Base-by-base conservation (phyloP, 2,797 vertebrate genomes). In the Selene dorsalis region DNA sequence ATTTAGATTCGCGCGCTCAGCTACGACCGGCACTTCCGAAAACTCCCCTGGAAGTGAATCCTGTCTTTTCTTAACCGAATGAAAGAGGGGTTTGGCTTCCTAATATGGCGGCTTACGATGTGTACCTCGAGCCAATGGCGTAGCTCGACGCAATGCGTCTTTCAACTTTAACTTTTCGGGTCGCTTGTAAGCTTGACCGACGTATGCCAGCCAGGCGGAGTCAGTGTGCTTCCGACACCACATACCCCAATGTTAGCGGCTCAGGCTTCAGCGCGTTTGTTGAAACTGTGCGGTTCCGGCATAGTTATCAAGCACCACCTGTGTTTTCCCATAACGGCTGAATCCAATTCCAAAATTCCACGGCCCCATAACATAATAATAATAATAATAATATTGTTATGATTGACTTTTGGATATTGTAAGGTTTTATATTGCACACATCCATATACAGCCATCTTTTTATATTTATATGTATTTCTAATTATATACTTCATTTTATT, bases 101-200 rank as follows among this genome's bases (percentile, higher is more conserved):
- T 58, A 90, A 91, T 73, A 92, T 92, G 91, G 90, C 90, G 89
- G 86, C 81, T 86, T 26, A 88, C 88, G 86, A 43, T 39, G 39
- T 32, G 4, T 18, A 0, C 2, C 3, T 6, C 0, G 1, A 56
- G 41, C 90, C 91, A 92, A 92, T 92, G 22, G 75, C 16, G 26
- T 0, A 0, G 62, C 80, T 22, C 71, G 66, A 85, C 79, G 84
- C 83, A 82, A 72, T 80, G 78, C 84, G 68, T 69, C 41, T 74
- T 82, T 84, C 65, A 71, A 77, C 4, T 73, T 81, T n/a, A 61
- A 82, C 16, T 20, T 79, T 47, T 22, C 32, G 55, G 67, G 52
- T 73, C 4, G 9, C 58, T 79, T 48, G 77, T 32, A 10, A 14
- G 0, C 0, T 0, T 3, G 0, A 22, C 45, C 71, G 5, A 0